Base-by-base conservation (phyloP, 92 coral and sea anemone genomes). In the Paramuricea clavata region DNA sequence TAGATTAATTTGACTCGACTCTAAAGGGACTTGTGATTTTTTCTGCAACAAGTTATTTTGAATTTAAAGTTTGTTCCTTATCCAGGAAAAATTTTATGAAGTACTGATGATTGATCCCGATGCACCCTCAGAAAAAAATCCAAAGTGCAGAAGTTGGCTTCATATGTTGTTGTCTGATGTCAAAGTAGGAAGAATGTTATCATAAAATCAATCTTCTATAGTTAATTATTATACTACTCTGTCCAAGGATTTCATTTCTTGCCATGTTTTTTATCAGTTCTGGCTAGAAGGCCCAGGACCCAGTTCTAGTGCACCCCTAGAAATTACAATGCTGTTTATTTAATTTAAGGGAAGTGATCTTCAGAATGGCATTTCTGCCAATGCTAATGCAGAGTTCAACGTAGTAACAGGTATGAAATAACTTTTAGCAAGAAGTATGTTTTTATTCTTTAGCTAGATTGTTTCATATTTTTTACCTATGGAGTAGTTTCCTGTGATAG, bases 51-150 rank as follows among this genome's bases (percentile, higher is more conserved):
- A 4, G 44, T 39, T 39, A 4, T 39, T 39, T 39, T 39, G 10
- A 39, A 4, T 39, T 39, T 39, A 39, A 39, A n/a, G n/a, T n/a
- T n/a, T n/a, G n/a, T 31, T 81, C 31, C 0, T 44, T 28, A 49
- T 23, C 23, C 28, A 62, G 71, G 77, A 28, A 54, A 70, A 70
- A 56, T 50, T 82, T 17, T 93, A 93, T 75, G 76, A 81, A 57
- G 75, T 93, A 52, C 31, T 83, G 34, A 90, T 93, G 88, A 75
- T 91, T 27, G 95, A 93, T 81, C 95, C 95, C 35, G 95, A 93
- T 85, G 95, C 95, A 6, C 95, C 95, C 12, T 74, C 83, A 15
- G 35, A 6, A 17, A 62, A n/a, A 7, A 36, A 36, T 19, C 85
- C 83, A 6, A 4, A 0, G 0, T 93, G 86, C 69, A 68, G 76